Base-by-base conservation (phyloP, 2,888 invertebrate species). In the Drosophila pseudotalamancana region DNA sequence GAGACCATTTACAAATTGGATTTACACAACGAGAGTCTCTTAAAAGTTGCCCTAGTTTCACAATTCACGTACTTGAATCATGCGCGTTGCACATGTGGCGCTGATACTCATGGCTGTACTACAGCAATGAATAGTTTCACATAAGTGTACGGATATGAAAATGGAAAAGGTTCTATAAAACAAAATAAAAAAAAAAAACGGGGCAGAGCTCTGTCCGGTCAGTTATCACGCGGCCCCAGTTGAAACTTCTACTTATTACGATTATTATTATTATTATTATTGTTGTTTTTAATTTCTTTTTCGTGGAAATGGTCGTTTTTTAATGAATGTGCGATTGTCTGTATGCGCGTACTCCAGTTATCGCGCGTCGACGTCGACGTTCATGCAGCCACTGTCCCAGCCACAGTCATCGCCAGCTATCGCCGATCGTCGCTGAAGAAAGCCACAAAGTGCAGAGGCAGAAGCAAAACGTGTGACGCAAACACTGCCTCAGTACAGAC, bases 101-200 rank as follows among this genome's bases (percentile, higher is more conserved):
- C 77, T 81, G 60, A 76, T 51, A 82, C 79, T 87, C 86, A 87
- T 88, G 56, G 72, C 84, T 79, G 62, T 80, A 77, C 74, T 69
- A 48, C 23, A 35, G 32, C 62, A 46, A 46, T 62, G 46, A 72
- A 25, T 50, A 27, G 40, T 32, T 29, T 40, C 4, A 56, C 48
- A 72, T 43, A 62, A 8, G 29, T 18, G 29, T 29, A 29, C 50
- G 49, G 39, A 60, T 49, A 27, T 53, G 50, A 48, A 34, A 34
- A 34, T 42, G 56, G 18, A 63, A 67, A 49, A 29, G 42, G 51
- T 43, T 43, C 43, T 29, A 12, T 32, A 48, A 19, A 14, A 32
- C 14, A 11, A 32, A 12, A 21, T 29, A 16, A 25, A 18, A 18
- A 34, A 23, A 23, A 21, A 23, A 66, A 66, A n/a, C 55, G 39